Evolutionary conservation across 1,140 invertebrate genomes (phyloP).

Genomic region (Trichonephila clavipes): DNA sequence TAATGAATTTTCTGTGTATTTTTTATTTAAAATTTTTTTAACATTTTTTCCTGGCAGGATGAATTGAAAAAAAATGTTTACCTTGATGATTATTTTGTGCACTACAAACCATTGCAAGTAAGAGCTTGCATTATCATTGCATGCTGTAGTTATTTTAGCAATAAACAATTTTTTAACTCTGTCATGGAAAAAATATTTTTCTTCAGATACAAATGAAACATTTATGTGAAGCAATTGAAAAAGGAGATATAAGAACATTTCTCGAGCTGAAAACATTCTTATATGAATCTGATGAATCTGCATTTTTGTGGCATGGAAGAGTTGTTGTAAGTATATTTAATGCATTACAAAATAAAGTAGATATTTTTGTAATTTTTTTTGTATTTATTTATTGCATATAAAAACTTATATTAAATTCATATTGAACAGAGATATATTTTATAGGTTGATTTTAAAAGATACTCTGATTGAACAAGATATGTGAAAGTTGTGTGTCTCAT

Average conservation of each 20-base stretch:
- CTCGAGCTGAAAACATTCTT: not conserved
- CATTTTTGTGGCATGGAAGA: constrained; percentile 66
- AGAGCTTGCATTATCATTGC: not conserved
- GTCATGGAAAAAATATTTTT: not conserved
- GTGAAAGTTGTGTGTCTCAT: no score
- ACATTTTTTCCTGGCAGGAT: not conserved
- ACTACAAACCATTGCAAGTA: constrained; percentile 20
- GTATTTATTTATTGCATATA: no score
- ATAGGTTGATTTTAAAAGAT: no score
- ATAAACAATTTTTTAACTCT: not conserved
- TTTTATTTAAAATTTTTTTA: not conserved
- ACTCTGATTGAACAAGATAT: no score
- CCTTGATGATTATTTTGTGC: constrained; percentile 9
- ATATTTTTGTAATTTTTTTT: no score
- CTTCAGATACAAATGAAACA: constrained; percentile 11
- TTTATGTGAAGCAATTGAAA: constrained; percentile 24
- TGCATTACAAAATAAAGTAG: no score
- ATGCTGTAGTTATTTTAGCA: not conserved
- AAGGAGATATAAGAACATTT: constrained; percentile 40
- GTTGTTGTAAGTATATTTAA: constrained; percentile 26
- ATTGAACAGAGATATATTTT: no score
- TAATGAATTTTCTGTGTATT: not conserved
- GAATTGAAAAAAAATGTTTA: constrained; percentile 10
- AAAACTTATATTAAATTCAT: no score
- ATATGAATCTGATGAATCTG: not conserved